A percentile compares a stretch with the other conserved stretches of the same genome.
Conservation (phyloP, 2,797 vertebrate species). For the Syncerus caffer region DNA sequence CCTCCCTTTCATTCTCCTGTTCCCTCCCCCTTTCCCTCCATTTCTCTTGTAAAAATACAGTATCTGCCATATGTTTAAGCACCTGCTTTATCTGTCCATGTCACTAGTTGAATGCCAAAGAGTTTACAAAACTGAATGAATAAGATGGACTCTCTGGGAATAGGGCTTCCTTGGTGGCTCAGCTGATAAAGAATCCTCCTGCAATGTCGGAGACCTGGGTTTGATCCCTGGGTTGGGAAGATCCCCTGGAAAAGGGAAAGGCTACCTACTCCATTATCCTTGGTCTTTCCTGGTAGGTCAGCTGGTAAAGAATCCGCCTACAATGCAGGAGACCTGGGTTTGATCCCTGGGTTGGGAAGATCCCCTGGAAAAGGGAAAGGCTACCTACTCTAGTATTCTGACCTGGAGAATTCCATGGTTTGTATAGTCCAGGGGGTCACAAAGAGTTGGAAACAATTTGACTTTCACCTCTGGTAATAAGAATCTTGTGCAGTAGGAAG, state of each 20-base stretch:
- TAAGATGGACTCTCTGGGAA: not conserved
- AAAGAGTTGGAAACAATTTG: not conserved
- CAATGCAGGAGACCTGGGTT: not conserved
- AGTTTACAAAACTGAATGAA: not conserved
- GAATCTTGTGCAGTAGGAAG: not conserved
- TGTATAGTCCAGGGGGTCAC: not conserved
- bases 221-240: no score
- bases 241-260: no score
- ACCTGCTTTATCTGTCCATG: not conserved
- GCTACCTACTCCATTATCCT: no score
- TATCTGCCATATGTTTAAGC: not conserved
- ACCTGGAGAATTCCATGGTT: not conserved
- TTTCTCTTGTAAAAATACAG: not conserved
- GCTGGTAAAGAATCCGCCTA: not conserved
- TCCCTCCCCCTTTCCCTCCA: fast-evolving
- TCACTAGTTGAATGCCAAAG: not conserved
- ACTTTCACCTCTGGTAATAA: not conserved
- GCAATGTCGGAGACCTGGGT: no score
- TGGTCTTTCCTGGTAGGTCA: not conserved
- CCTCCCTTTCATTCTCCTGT: not conserved
- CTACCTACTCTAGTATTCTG: not conserved
- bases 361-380: not conserved
- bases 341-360: not conserved
- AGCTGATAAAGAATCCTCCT: no score
- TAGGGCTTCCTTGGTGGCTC: not conserved